Evolutionary conservation across 2,888 invertebrate genomes (phyloP).

Genomic region (Acronicta alni): DNA sequence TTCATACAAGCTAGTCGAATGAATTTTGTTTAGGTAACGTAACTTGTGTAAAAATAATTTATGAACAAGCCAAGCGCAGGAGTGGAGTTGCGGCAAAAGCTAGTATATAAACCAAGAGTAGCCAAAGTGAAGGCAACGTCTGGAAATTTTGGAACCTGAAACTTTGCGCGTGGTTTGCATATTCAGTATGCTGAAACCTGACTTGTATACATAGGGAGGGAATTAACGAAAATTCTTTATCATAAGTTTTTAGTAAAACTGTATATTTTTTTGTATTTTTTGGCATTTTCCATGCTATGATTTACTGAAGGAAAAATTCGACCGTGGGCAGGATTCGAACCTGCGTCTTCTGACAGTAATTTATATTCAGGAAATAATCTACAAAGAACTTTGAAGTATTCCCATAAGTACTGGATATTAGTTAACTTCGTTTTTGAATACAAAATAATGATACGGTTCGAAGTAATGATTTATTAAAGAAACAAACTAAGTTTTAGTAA

Average conservation of each 20-base stretch:
- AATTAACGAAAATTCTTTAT: not conserved
- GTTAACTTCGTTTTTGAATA: constrained; percentile 19
- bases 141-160: constrained; percentile 16
- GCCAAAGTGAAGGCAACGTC: not conserved
- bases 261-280: too few species aligned
- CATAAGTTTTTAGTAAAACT: too few species aligned
- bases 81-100: constrained; percentile 11
- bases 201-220: not conserved
- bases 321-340: too few species aligned
- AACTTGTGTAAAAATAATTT: constrained; percentile 34
- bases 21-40: constrained; percentile 14
- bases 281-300: too few species aligned
- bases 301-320: too few species aligned
- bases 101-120: constrained; percentile 18
- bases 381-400: constrained; percentile 8
- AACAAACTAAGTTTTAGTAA: constrained; percentile 15
- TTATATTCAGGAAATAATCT: constrained; percentile 12
- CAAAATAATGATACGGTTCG: constrained; percentile 31
- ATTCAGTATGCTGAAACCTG: constrained; percentile 9
- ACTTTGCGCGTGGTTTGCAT: constrained; percentile 36
- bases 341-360: not conserved
- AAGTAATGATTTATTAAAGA: constrained; percentile 15
- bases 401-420: constrained; percentile 1
- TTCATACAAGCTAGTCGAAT: constrained; percentile 8
- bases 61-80: constrained; percentile 16